Conservation (phyloP, 2,113 vertebrate species). For the Theristicus caerulescens region DNA sequence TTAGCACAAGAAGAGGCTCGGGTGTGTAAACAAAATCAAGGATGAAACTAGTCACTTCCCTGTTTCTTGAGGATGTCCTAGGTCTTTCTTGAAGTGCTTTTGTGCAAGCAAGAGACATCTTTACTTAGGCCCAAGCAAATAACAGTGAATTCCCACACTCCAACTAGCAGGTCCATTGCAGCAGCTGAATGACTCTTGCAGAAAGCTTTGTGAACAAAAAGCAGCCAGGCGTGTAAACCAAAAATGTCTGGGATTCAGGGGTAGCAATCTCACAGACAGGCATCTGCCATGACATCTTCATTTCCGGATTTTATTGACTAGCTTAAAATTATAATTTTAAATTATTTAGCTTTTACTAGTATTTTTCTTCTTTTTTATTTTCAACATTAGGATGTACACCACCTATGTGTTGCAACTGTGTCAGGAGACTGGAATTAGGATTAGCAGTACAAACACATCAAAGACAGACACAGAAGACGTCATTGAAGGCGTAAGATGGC, state of each 20-base stretch:
- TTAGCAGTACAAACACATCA: neutral
- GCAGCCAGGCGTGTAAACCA: neutral
- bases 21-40: neutral
- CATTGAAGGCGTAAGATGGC: neutral
- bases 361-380: neutral
- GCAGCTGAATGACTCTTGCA: neutral
- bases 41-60: neutral
- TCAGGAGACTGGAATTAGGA: neutral
- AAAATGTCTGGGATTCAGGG: neutral
- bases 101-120: neutral
- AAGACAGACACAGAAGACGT: neutral
- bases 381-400: neutral
- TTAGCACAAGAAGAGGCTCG: neutral
- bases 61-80: neutral
- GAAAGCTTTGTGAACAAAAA: neutral
- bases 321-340: neutral
- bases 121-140: neutral
- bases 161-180: neutral
- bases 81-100: neutral
- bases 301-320: neutral
- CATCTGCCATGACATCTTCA: neutral
- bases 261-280: neutral
- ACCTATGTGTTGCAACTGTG: neutral
- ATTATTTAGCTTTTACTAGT: neutral
- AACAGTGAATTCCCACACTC: neutral